phyloP scores from a whole-genome alignment of 1,140 invertebrate genomes.

The Batillaria attramentaria region DNA sequence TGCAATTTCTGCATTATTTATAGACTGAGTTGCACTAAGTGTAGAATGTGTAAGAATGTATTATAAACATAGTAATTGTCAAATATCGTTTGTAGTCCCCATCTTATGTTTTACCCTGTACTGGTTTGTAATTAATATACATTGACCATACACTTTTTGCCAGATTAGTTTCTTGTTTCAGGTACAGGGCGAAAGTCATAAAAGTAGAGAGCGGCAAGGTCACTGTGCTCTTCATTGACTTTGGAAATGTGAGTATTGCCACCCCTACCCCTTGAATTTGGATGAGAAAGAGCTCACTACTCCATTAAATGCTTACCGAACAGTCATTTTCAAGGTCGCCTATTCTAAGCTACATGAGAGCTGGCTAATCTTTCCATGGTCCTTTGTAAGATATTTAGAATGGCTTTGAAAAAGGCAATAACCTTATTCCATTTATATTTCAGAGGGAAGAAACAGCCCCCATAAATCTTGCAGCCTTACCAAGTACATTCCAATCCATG shows the following conservation, averaged over 20 bases:
- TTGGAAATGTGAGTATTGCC: conserved; percentile 84
- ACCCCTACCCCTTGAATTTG: neutral
- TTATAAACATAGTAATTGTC: neutral
- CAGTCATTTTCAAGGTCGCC: neutral
- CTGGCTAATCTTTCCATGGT: neutral
- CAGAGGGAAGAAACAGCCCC: conserved; percentile 71
- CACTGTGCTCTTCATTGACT: conserved; percentile 92
- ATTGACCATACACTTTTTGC: no score
- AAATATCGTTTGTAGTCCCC: neutral
- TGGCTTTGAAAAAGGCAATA: no score
- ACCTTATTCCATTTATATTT: conserved; percentile 53
- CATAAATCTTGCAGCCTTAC: conserved; percentile 79
- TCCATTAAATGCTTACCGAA: neutral
- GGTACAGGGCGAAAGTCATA: conserved; percentile 93
- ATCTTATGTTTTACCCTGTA: neutral
- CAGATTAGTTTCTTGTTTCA: no score
- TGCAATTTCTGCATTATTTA: no score
- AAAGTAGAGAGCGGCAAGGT: conserved; percentile 80
- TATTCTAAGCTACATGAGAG: neutral
- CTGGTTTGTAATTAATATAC: neutral
- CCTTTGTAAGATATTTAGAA: neutral
- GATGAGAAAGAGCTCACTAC: neutral
- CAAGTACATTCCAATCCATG: conserved; percentile 79
- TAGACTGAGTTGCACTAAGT: no score
- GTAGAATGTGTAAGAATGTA: no score